phyloP scores from a whole-genome alignment of 2,113 vertebrate genomes.

The Eulemur macaco region DNA sequence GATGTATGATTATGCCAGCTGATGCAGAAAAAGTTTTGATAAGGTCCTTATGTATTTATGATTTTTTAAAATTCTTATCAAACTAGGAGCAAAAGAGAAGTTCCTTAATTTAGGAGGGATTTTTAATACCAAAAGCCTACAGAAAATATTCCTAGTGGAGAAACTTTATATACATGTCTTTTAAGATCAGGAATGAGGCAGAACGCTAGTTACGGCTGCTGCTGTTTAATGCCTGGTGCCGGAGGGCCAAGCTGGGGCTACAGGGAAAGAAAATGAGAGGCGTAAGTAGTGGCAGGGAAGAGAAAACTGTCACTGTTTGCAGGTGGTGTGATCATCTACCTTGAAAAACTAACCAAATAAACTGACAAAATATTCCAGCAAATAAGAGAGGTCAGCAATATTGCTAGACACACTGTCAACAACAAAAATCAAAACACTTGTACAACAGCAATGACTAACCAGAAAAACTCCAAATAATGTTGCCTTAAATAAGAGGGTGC shows the following conservation, averaged over 20 bases:
- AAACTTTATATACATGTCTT: neutral
- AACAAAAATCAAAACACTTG: neutral
- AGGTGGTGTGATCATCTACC: neutral
- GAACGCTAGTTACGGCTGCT: fast-evolving
- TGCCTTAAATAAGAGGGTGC: neutral
- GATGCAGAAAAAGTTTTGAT: neutral
- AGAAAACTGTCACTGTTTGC: neutral
- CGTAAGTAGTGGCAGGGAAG: neutral
- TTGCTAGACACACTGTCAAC: neutral
- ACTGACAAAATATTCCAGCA: neutral
- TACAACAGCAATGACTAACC: neutral
- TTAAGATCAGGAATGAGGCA: neutral
- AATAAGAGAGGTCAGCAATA: neutral
- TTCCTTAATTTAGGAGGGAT: neutral
- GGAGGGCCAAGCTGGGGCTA: neutral
- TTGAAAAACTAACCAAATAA: neutral
- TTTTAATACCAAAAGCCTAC: neutral
- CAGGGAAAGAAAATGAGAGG: neutral
- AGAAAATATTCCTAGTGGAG: neutral
- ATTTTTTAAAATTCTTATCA: neutral
- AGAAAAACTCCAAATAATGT: neutral
- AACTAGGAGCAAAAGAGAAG: neutral
- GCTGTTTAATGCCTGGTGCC: no score
- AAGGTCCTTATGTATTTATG: neutral
- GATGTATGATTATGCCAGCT: neutral